Percentiles rank a stretch among this genome's conserved stretches.
These are phyloP conservation scores for Drosophila kohkoa DNA, from an alignment of 1,140 invertebrate genomes.

Conservation along the genomic window DNA sequence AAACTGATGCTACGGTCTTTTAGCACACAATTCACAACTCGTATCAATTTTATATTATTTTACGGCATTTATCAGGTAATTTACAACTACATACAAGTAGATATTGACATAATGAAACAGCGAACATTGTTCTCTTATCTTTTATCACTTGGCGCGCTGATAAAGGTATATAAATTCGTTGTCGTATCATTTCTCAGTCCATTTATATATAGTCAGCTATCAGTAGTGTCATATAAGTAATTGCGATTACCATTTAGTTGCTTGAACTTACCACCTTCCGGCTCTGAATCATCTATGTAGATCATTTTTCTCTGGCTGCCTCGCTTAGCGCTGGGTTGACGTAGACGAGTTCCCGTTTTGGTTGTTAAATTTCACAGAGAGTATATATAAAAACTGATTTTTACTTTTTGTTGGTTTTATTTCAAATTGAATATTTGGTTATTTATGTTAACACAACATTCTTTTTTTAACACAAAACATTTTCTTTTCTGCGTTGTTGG, in stretches of 20 bases:
- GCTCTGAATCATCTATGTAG: conserved; percentile 93
- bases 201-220: conserved; percentile 10
- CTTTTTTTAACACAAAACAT: conserved; percentile 51
- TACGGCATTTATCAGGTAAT: conserved; percentile 14
- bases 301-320: conserved; percentile 87
- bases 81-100: neutral
- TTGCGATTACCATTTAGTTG: conserved; percentile 7
- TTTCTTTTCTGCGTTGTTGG: conserved; percentile 55
- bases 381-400: conserved; percentile 24
- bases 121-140: conserved; percentile 44
- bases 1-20: conserved; percentile 31
- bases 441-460: conserved; percentile 46
- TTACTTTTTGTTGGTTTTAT: conserved; percentile 10
- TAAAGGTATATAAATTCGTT: conserved; percentile 34
- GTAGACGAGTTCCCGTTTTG: conserved; percentile 78
- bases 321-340: conserved; percentile 62
- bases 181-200: conserved; percentile 12
- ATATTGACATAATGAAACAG: conserved; percentile 29
- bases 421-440: conserved; percentile 28
- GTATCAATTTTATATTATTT: conserved; percentile 23
- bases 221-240: conserved; percentile 2
- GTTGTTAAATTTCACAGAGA: conserved; percentile 25
- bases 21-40: conserved; percentile 32
- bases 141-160: conserved; percentile 41
- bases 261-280: conserved; percentile 91